Percentiles rank a stretch among this genome's conserved stretches.
phyloP scores from a whole-genome alignment of 2,113 vertebrate genomes.

The Axis porcinus region DNA sequence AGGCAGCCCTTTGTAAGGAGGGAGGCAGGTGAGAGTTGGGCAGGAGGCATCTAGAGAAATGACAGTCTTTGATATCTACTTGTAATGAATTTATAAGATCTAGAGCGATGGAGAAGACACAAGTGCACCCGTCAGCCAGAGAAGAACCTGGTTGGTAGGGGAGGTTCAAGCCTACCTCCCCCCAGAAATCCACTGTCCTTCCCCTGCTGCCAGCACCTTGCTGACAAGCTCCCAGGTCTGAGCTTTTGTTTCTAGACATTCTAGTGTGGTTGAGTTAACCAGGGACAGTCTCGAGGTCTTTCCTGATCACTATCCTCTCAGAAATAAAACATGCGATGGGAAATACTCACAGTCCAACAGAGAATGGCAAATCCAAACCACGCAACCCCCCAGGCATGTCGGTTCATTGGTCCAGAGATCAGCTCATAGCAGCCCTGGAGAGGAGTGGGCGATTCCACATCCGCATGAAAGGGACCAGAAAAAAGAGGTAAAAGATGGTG shows the following conservation, averaged over 20 bases:
- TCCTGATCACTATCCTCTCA: not conserved
- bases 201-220: not conserved
- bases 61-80: not conserved
- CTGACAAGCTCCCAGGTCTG: not conserved
- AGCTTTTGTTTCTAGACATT: not conserved
- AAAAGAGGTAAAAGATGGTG: not conserved
- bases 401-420: constrained; percentile 81
- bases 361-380: constrained; percentile 90
- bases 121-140: too few relatives aligned
- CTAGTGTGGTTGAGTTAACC: not conserved
- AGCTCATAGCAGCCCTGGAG: constrained; percentile 83
- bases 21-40: not conserved
- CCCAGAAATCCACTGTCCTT: not conserved
- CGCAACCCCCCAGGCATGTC: constrained; percentile 84
- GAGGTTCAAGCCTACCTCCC: not conserved
- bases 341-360: constrained; percentile 86
- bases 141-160: not conserved
- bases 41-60: not conserved
- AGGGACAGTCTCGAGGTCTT: not conserved
- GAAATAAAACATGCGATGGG: not conserved
- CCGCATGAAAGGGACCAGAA: not conserved
- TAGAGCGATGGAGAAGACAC: not conserved
- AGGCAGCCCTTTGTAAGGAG: not conserved
- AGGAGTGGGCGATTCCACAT: not conserved
- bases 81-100: not conserved